Base-by-base conservation (phyloP, 2,888 invertebrate genomes). In the Pemphredon lugubris region DNA sequence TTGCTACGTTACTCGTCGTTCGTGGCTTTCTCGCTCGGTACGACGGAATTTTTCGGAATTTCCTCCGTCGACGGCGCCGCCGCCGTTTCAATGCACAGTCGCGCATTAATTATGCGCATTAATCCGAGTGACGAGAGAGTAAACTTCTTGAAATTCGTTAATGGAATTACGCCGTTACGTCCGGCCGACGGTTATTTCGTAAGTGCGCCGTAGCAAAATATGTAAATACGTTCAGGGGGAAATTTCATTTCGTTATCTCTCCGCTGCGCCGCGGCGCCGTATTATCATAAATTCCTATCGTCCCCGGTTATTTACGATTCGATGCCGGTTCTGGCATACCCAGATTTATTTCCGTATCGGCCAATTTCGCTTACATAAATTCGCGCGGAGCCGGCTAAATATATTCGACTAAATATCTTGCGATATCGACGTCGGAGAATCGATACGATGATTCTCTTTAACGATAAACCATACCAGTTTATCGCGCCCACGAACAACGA, bases 211-310 rank as follows among this genome's bases (percentile, higher is more conserved):
- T 4, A 32, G 14, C 16, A 18, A 11, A 21, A 14, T 23, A 63
- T 18, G 64, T 45, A 54, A 66, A 64, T 64, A 39, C 34, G 23
- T n/a, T 11, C 21, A 23, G 54, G 13, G 14, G 50, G 59, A 73
- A 66, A n/a, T 72, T 73, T 60, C 59, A 64, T 59, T 71, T 53
- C 26, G 55, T 60, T 50, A 66, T 42, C 44, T 53, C 66, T 51
- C 60, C 60, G 37, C 14, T n/a, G n/a, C n/a, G n/a, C n/a, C 51
- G 34, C 30, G 37, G 42, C 44, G 14, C 34, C n/a, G 53, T 55
- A 73, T 73, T 73, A 73, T 54, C 73, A 68, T 73, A 73, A 68
- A 73, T 73, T 72, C 73, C 68, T 39, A 59, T 57, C 44, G 59
- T 39, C 50, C 20, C 20, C 37, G 39, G 54, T 65, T 70, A 70